Base-by-base conservation (phyloP, 2,113 vertebrate species). In the Turnix velox region DNA sequence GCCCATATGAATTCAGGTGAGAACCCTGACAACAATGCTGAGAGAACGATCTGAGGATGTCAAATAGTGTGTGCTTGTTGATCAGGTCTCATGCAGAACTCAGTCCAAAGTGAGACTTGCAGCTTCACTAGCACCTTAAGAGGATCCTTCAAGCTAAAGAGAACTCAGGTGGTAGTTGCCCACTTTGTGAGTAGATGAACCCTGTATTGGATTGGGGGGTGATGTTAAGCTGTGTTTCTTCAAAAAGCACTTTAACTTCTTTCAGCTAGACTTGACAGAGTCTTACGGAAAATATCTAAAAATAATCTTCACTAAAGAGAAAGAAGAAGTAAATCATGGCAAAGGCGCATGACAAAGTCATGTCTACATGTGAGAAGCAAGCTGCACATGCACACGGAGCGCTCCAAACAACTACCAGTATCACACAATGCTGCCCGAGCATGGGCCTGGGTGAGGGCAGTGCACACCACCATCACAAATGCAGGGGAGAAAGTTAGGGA, bases 341-440 rank as follows among this genome's bases (percentile, higher is more conserved):
- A 80, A 84, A 84, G 22, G 25, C 51, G 67, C 0, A 1, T 48
- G 49, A 69, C 49, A 25, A 52, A 75, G 31, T 40, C 14, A 59
- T 22, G 24, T 24, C 33, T 74, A 87, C 45, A 9, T 7, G 22
- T 13, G 12, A 51, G 58, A 87, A 54, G 15, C 18, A 49, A 73
- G 67, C 65, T 37, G 28, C 27, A 66, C 46, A 22, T 31, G 7
- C 0, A 1, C 48, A 42, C 8, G 33, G 30, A 12, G 13, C 23
- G 57, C 24, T 28, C 22, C 46, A 83, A 88, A 61, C 22, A 27
- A 43, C 18, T 27, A 40, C 9, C 14, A 28, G 27, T 9, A 40
- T 1, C 5, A n/a, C 33, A 27, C 18, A 52, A 16, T 0, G 0
- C 16, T 67, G 27, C 45, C n/a, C 0, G 0, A 8, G 12, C 33